Conservation (phyloP, 2,797 vertebrate genomes). For the Sebastiscus tertius region DNA sequence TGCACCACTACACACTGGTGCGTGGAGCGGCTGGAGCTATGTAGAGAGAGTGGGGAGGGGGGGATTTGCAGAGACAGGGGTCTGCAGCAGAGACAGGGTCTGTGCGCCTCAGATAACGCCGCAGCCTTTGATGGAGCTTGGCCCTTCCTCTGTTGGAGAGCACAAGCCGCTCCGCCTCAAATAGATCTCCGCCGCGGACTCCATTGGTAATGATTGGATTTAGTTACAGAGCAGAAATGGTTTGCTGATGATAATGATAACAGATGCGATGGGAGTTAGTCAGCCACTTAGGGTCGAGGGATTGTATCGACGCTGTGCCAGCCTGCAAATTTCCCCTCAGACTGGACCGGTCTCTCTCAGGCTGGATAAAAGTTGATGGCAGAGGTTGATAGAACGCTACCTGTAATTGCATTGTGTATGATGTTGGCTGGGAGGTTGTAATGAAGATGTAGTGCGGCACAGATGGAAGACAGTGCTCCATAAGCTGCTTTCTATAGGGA, state of each 20-base stretch:
- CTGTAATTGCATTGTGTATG: conserved; percentile 69
- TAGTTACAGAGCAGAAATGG: conserved; percentile 69
- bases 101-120: conserved; percentile 78
- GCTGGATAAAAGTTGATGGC: conserved; percentile 58
- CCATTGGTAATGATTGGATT: conserved; percentile 79
- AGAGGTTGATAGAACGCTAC: conserved; percentile 61
- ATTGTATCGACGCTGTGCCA: conserved; percentile 51
- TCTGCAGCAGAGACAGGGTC: conserved; percentile 67
- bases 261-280: conserved; percentile 73
- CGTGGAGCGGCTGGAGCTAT: conserved; percentile 48
- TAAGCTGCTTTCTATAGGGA: conserved; percentile 17
- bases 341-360: conserved; percentile 21
- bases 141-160: conserved; percentile 62
- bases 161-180: conserved; percentile 56
- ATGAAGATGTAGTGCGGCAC: conserved; percentile 48
- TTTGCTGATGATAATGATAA: conserved; percentile 76
- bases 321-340: conserved; percentile 58
- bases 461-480: conserved; percentile 19
- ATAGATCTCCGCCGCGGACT: conserved; percentile 65
- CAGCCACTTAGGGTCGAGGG: conserved; percentile 59
- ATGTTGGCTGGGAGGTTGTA: conserved; percentile 30
- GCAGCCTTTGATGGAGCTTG: conserved; percentile 76
- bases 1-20: conserved; percentile 62
- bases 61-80: conserved; percentile 63
- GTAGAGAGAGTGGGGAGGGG: conserved; percentile 25